A percentile compares a stretch with the other conserved stretches of the same genome.
These are phyloP conservation scores for Ormyrus nitidulus DNA, from an alignment of 2,888 invertebrate genomes.

Conservation along the genomic window DNA sequence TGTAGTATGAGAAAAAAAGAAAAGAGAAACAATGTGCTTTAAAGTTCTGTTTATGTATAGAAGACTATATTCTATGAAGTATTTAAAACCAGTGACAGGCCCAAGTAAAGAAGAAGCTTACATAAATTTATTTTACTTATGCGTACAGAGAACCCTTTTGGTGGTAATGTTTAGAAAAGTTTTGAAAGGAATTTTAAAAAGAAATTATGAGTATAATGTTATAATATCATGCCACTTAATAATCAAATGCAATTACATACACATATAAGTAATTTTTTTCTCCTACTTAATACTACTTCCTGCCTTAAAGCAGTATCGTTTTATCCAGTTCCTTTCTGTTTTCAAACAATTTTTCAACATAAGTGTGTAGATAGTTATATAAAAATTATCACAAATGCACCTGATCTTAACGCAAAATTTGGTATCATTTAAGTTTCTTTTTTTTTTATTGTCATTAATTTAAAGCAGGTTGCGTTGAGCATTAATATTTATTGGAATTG, in stretches of 20 bases:
- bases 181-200: conserved; percentile 11
- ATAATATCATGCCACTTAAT: conserved; percentile 36
- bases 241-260: conserved; percentile 35
- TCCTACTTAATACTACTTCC: neutral
- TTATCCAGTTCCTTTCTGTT: conserved; percentile 35
- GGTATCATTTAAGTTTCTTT: conserved; percentile 28
- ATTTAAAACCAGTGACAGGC: conserved; percentile 52
- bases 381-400: conserved; percentile 55
- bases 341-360: conserved; percentile 34
- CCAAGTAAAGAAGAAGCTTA: conserved; percentile 39
- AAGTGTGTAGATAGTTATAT: conserved; percentile 58
- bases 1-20: conserved; percentile 23
- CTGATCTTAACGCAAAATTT: conserved; percentile 35
- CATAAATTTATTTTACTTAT: conserved; percentile 38
- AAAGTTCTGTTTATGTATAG: conserved; percentile 19
- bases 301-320: conserved; percentile 27
- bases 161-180: conserved; percentile 19
- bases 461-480: conserved; percentile 36
- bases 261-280: conserved; percentile 29
- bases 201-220: conserved; percentile 25
- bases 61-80: conserved; percentile 43
- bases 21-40: conserved; percentile 28
- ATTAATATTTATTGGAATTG: conserved; percentile 51
- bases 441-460: conserved; percentile 30
- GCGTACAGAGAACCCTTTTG: conserved; percentile 16